These are phyloP conservation scores for Drosophila testacea DNA, from an alignment of 2,888 invertebrate species.

Conservation along the genomic window DNA sequence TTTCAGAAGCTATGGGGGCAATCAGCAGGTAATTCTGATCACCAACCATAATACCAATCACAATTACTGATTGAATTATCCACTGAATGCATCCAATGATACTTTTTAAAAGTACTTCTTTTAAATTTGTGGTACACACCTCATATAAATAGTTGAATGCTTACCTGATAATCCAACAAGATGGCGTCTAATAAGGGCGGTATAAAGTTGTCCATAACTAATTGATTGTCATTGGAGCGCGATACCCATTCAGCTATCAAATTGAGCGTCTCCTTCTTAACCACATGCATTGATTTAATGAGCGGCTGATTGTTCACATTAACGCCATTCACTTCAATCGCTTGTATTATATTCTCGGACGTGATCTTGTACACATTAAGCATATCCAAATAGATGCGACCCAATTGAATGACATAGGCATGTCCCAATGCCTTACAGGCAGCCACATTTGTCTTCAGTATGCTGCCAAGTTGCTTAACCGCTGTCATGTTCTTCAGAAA, in stretches of 20 bases:
- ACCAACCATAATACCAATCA: too few species aligned
- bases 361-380: conserved; percentile 99
- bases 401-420: conserved; percentile 97
- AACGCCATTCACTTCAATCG: conserved; percentile 97
- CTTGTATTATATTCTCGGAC: conserved; percentile 97
- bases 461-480: conserved; percentile 98
- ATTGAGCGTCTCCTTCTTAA: conserved; percentile 99
- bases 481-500: conserved; percentile 98
- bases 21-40: too few species aligned
- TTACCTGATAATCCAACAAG: conserved; percentile 96
- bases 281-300: conserved; percentile 98
- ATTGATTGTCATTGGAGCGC: conserved; percentile 94
- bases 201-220: conserved; percentile 98
- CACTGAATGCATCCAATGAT: too few species aligned
- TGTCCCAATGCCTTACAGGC: conserved; percentile 99
- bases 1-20: too few species aligned
- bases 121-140: too few species aligned
- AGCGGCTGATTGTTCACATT: conserved; percentile 98
- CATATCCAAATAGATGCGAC: conserved; percentile 99
- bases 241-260: conserved; percentile 98
- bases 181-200: conserved; percentile 98
- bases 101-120: too few species aligned
- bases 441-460: conserved; percentile 99
- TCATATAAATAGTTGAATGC: neutral
- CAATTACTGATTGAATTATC: too few species aligned